Base-by-base conservation (phyloP, 2,888 invertebrate species). In the Copidosoma aretas region DNA sequence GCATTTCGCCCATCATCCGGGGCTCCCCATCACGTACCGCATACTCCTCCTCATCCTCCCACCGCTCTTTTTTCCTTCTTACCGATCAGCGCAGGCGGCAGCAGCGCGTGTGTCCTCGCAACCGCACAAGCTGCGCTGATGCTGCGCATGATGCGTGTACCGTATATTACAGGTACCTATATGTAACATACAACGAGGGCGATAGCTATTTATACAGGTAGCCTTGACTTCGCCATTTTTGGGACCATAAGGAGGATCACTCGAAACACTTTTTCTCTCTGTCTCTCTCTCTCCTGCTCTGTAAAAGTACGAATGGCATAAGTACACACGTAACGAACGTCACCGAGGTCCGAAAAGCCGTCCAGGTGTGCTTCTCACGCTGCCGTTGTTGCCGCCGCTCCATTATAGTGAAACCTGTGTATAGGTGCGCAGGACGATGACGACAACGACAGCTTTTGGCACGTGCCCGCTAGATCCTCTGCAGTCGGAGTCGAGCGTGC, bases 171-270 rank as follows among this genome's bases (percentile, higher is more conserved):
- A n/a, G n/a, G n/a, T n/a, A n/a, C n/a, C n/a, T n/a, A n/a, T n/a
- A n/a, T n/a, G n/a, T n/a, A n/a, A n/a, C n/a, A n/a, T n/a, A n/a
- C n/a, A n/a, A 14, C 41, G 41, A 41, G 41, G 14, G 41, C 8
- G 67, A 69, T 68, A 73, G 69, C 80, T 80, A 80, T 81, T 80
- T 80, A 80, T n/a, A n/a, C 78, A 82, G 81, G 73, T 76, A 81
- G 75, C 80, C 81, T 80, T 81, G 80, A 77, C 77, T 79, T 76
- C 66, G 70, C 78, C 78, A 77, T 77, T 77, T 78, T 78, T 77
- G 77, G 77, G 71, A 68, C n/a, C n/a, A n/a, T n/a, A n/a, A n/a
- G n/a, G n/a, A 8, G 73, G 73, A 73, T 65, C 75, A 69, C 75
- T 76, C 75, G 77, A 77, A 78, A 78, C 74, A 62, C 77, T 75